A percentile compares a stretch with the other conserved stretches of the same genome.
Evolutionary conservation across 1,140 invertebrate genomes (phyloP).

Genomic region (Ceratina japonica): DNA sequence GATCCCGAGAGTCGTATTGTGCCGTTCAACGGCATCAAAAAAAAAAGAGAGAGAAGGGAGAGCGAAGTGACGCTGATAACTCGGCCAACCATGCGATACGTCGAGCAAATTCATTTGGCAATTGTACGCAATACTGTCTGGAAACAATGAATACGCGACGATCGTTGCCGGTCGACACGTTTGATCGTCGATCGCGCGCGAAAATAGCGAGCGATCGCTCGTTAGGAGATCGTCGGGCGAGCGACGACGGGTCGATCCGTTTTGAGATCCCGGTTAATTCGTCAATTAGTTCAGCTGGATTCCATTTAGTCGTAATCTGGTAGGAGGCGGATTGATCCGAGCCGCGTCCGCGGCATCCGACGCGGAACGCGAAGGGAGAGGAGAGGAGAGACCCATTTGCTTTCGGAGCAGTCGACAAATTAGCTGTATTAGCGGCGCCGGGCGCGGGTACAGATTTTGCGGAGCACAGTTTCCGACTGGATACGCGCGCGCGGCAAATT

Average conservation of each 20-base stretch:
- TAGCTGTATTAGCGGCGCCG: slow-evolving; percentile 60
- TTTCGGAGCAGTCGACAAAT: slow-evolving; percentile 68
- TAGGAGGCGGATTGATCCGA: slow-evolving; percentile 51
- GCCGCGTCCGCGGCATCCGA: slow-evolving; percentile 47
- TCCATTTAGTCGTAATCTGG: slow-evolving; percentile 70
- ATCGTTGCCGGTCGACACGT: neutral
- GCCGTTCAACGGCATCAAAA: slow-evolving; percentile 49
- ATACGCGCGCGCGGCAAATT: slow-evolving; percentile 55
- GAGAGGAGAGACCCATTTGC: slow-evolving; percentile 59
- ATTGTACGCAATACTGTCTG: slow-evolving; percentile 37
- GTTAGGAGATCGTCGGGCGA: slow-evolving; percentile 29
- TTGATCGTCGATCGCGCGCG: neutral
- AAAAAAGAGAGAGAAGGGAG: neutral
- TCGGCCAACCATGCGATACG: slow-evolving; percentile 38
- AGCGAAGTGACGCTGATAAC: slow-evolving; percentile 50
- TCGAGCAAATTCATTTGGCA: slow-evolving; percentile 40
- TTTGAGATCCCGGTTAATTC: slow-evolving; percentile 69
- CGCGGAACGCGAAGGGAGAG: slow-evolving; percentile 30
- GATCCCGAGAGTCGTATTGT: slow-evolving; percentile 18
- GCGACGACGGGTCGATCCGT: slow-evolving; percentile 62
- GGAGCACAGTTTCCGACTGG: slow-evolving; percentile 50
- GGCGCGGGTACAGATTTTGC: slow-evolving; percentile 60
- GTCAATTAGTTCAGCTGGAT: slow-evolving; percentile 64
- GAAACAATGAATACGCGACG: too few species aligned
- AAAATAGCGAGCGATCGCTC: neutral